A percentile compares a stretch with the other conserved stretches of the same genome.
These are phyloP conservation scores for Xiphydria camelus DNA, from an alignment of 2,888 invertebrate species.

Conservation along the genomic window DNA sequence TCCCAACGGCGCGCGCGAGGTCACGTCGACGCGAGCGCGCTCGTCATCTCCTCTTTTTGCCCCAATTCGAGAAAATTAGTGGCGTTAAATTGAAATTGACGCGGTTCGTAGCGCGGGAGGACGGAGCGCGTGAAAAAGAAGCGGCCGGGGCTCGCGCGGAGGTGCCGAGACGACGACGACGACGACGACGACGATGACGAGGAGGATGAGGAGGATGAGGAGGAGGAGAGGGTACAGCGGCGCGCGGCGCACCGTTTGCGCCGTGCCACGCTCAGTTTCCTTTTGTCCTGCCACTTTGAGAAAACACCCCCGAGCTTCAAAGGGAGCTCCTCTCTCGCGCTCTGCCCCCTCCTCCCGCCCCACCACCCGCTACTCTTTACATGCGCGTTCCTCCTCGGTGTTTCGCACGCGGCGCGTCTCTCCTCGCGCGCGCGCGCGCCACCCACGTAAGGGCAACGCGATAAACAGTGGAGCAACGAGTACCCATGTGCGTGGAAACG, in stretches of 20 bases:
- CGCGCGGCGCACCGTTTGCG: too few species aligned
- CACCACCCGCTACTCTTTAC: conserved; percentile 18
- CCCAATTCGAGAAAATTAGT: conserved; percentile 31
- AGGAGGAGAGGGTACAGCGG: too few species aligned
- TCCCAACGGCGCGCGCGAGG: too few species aligned
- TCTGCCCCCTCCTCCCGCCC: conserved; percentile 21
- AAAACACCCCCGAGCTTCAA: conserved; percentile 33
- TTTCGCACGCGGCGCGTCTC: background rate
- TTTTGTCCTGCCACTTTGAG: conserved; percentile 27
- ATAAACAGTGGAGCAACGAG: too few species aligned
- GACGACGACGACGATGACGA: too few species aligned
- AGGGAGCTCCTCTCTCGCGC: conserved; percentile 28
- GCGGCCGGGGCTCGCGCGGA: too few species aligned
- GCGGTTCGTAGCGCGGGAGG: conserved; percentile 23
- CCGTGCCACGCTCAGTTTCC: too few species aligned
- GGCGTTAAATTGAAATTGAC: conserved; percentile 32
- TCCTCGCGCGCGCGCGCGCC: too few species aligned
- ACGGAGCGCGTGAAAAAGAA: too few species aligned
- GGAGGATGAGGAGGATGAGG: too few species aligned
- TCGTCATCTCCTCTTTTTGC: conserved; percentile 9
- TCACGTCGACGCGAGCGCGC: background rate
- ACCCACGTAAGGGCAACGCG: too few species aligned
- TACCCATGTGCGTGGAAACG: background rate
- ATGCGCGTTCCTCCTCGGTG: conserved; percentile 1
- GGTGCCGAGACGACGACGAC: too few species aligned